Evolutionary conservation across 2,113 vertebrate genomes (phyloP).

Genomic region (Petaurus breviceps): DNA sequence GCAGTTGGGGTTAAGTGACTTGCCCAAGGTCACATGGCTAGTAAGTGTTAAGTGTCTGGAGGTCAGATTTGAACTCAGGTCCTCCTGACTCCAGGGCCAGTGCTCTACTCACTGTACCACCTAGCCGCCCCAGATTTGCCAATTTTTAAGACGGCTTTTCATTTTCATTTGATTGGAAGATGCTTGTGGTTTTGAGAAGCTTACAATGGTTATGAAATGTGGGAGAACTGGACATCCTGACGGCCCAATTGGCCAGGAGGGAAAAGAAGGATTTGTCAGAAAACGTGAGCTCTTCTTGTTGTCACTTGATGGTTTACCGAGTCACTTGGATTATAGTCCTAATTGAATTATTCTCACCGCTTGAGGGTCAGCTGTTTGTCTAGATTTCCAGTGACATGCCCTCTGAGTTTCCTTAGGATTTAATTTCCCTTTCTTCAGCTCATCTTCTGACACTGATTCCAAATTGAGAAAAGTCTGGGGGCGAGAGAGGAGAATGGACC

Average conservation of each 20-base stretch:
- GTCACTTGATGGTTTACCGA: background rate
- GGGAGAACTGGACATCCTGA: slow-evolving; percentile 27
- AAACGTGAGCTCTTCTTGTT: background rate
- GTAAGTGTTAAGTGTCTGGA: no score
- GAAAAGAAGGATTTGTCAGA: background rate
- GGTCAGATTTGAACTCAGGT: background rate
- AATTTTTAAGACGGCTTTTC: slow-evolving; percentile 65
- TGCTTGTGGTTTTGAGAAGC: slow-evolving; percentile 61
- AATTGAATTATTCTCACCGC: background rate
- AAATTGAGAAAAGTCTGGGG: background rate
- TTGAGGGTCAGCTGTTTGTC: background rate
- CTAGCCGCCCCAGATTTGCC: slow-evolving; percentile 3
- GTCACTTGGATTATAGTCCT: background rate
- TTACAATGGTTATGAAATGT: slow-evolving; percentile 11
- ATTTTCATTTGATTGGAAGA: slow-evolving; percentile 68
- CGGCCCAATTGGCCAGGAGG: slow-evolving; percentile 31
- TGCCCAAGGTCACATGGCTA: no score
- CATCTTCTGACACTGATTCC: background rate
- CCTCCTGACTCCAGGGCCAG: no score
- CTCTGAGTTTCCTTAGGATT: background rate
- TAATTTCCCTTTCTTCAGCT: background rate
- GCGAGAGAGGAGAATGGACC: background rate
- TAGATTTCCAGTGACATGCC: background rate
- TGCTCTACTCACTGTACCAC: no score
- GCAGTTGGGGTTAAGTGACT: no score